Conservation (phyloP, 2,113 vertebrate genomes). For the Pluvialis apricaria region DNA sequence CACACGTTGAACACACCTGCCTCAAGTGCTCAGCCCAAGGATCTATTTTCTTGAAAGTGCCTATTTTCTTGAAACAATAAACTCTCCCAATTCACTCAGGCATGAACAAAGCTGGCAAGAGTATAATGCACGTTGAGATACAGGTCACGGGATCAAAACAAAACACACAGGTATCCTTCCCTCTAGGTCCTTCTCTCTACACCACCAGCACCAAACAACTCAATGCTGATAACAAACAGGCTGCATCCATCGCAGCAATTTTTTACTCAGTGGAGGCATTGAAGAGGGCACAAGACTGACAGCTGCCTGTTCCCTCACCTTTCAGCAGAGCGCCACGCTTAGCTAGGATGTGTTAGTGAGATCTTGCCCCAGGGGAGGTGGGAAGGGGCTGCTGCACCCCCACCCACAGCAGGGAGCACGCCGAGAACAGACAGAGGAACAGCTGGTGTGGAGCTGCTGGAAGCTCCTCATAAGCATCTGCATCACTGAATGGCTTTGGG, state of each 20-base stretch:
- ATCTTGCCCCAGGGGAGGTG: not conserved
- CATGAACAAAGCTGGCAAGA: not conserved
- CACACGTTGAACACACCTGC: not conserved
- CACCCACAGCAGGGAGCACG: not conserved
- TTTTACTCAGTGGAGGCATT: not conserved
- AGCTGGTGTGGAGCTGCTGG: not conserved
- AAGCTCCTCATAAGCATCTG: not conserved
- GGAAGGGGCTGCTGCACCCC: not conserved
- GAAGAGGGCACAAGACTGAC: not conserved
- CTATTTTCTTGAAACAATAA: not conserved
- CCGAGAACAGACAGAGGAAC: not conserved
- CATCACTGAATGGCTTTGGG: not conserved
- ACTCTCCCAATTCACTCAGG: not conserved
- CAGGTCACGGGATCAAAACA: not conserved
- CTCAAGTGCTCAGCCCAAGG: not conserved
- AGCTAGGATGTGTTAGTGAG: not conserved
- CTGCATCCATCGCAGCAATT: not conserved
- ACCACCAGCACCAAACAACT: rapidly evolving
- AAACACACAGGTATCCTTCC: not conserved
- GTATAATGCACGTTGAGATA: not conserved
- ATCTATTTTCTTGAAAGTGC: not conserved
- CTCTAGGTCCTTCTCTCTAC: not conserved
- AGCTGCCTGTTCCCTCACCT: not conserved
- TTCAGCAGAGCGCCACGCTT: not conserved
- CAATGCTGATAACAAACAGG: not conserved